Conservation (phyloP, 2,888 invertebrate genomes). For the Barypeithes pellucidus region DNA sequence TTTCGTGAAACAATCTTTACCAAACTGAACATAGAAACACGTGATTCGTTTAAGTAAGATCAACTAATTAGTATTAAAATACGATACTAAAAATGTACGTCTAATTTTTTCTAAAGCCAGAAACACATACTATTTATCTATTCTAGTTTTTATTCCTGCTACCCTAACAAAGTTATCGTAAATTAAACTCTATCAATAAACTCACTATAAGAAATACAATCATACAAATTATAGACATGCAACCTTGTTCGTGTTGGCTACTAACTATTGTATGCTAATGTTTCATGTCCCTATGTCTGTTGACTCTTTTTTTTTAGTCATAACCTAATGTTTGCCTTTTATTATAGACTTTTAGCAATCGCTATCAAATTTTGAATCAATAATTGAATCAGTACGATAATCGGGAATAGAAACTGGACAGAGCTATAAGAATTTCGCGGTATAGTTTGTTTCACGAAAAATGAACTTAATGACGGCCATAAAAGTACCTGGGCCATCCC, state of each 20-base stretch:
- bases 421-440: too few species aligned
- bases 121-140: not conserved
- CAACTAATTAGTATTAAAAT: too few species aligned
- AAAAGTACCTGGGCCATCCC: too few species aligned
- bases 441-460: too few species aligned
- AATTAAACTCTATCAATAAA: constrained; percentile 22
- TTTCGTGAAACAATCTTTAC: too few species aligned
- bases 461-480: too few species aligned
- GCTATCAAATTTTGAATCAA: not conserved
- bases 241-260: constrained; percentile 18
- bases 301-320: constrained; percentile 5
- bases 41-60: too few species aligned
- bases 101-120: too few species aligned
- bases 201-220: constrained; percentile 14
- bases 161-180: constrained; percentile 19
- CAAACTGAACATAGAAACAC: too few species aligned
- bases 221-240: constrained; percentile 29
- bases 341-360: not conserved
- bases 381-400: too few species aligned
- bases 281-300: constrained; percentile 15
- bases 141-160: not conserved
- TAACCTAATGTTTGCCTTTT: not conserved
- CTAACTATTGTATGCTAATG: constrained; percentile 40
- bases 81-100: too few species aligned
- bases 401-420: too few species aligned